Evolutionary conservation across 2,113 vertebrate species (phyloP).

Genomic region (Fulica atra): DNA sequence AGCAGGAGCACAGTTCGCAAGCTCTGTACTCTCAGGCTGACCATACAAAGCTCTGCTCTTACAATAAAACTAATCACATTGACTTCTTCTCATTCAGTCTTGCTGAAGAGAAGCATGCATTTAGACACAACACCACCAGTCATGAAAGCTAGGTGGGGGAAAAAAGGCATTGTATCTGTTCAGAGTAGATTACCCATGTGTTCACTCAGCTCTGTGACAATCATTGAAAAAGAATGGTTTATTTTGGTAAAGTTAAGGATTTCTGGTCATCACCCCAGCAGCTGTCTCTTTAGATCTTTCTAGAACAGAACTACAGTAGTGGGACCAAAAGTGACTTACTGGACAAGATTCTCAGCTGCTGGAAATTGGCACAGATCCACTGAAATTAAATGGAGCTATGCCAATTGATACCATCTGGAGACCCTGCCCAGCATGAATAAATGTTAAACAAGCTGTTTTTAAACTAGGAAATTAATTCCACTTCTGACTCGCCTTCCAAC

Average conservation of each 20-base stretch:
- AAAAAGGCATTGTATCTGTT: not conserved
- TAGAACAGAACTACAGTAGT: not conserved
- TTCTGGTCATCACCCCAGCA: not conserved
- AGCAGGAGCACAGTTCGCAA: not conserved
- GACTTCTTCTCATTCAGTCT: not conserved
- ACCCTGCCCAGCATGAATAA: constrained; percentile 36
- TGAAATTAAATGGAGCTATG: constrained; percentile 32
- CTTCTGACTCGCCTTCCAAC: not conserved
- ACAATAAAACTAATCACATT: not conserved
- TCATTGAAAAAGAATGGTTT: not conserved
- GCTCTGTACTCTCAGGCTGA: not conserved
- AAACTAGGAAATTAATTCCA: constrained; percentile 35
- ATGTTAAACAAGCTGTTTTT: constrained; percentile 38
- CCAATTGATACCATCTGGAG: constrained; percentile 56
- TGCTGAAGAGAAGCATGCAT: not conserved
- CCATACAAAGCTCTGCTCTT: not conserved
- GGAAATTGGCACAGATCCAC: constrained; percentile 1
- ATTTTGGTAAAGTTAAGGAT: not conserved
- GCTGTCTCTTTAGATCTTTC: not conserved
- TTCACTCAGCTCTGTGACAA: not conserved
- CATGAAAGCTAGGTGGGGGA: not conserved
- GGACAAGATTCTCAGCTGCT: constrained; percentile 36
- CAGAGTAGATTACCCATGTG: not conserved
- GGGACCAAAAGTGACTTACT: not conserved
- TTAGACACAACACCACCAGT: not conserved